Conservation (phyloP, 2,113 vertebrate species). For the Brachyistius frenatus region DNA sequence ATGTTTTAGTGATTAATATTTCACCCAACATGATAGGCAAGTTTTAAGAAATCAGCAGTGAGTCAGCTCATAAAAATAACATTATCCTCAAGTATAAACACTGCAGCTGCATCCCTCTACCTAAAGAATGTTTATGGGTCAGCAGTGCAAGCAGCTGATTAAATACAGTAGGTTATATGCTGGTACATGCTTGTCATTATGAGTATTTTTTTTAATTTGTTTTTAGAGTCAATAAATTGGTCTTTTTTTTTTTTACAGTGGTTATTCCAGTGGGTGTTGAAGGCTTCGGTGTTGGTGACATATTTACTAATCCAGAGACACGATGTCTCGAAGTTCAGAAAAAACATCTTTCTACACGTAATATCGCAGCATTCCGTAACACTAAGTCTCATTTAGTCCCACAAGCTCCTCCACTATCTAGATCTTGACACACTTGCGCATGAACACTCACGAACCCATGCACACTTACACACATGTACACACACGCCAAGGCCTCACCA, state of each 20-base stretch:
- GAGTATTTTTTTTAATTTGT: neutral
- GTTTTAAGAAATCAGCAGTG: neutral
- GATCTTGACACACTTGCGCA: slow-evolving; percentile 25
- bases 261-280: neutral
- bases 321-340: neutral
- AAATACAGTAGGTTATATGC: neutral
- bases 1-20: too few species aligned
- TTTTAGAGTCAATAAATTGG: neutral
- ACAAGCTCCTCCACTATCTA: neutral
- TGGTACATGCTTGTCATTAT: neutral
- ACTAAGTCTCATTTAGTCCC: neutral
- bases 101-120: neutral
- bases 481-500: slow-evolving; percentile 5
- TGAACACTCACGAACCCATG: neutral
- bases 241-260: neutral
- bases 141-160: neutral
- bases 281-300: neutral
- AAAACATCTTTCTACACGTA: too few species aligned
- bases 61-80: neutral
- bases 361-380: too few species aligned
- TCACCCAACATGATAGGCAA: neutral
- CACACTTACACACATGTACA: slow-evolving; percentile 3
- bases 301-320: neutral
- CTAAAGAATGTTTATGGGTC: neutral
- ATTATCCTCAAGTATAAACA: neutral